Evolutionary conservation across 2,888 invertebrate species (phyloP).

Genomic region (Portevinia maculata): DNA sequence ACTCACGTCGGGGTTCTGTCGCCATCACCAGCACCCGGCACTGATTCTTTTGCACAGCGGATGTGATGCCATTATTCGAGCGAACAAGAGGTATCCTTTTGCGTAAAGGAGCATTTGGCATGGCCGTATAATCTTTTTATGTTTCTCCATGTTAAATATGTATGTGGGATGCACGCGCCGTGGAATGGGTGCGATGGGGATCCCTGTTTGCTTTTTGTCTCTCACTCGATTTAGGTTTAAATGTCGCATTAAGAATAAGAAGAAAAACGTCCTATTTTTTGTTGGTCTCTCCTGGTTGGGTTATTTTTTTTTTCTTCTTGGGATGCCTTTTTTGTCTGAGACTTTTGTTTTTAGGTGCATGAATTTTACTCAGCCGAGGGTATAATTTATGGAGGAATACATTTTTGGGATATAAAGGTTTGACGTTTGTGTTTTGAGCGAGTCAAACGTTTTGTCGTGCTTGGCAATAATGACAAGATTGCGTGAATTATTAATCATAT

Average conservation of each 20-base stretch:
- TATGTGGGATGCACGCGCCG: conserved; percentile 25
- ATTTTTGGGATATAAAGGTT: conserved; percentile 61
- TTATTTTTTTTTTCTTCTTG: conserved; percentile 12
- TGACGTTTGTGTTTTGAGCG: conserved; percentile 55
- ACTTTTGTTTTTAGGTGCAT: conserved; percentile 28
- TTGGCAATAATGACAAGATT: conserved; percentile 71
- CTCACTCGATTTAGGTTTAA: conserved; percentile 67
- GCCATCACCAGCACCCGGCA: not conserved
- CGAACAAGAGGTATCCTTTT: conserved; percentile 34
- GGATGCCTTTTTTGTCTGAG: not conserved
- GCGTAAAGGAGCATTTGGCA: conserved; percentile 36
- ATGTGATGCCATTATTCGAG: conserved; percentile 22
- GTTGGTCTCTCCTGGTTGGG: conserved; percentile 24
- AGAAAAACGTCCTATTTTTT: conserved; percentile 59
- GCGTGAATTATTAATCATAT: conserved; percentile 72
- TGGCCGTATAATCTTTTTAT: conserved; percentile 68
- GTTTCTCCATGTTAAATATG: conserved; percentile 59
- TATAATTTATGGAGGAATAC: conserved; percentile 59
- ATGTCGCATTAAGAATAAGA: conserved; percentile 70
- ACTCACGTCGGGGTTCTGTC: conserved; percentile 39
- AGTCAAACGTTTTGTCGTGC: conserved; percentile 66
- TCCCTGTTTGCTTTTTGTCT: conserved; percentile 69
- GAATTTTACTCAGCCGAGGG: conserved; percentile 26
- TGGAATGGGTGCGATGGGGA: conserved; percentile 5
- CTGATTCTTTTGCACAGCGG: conserved; percentile 37